phyloP scores from a whole-genome alignment of 2,113 vertebrate genomes.

The Fukomys damarensis region DNA sequence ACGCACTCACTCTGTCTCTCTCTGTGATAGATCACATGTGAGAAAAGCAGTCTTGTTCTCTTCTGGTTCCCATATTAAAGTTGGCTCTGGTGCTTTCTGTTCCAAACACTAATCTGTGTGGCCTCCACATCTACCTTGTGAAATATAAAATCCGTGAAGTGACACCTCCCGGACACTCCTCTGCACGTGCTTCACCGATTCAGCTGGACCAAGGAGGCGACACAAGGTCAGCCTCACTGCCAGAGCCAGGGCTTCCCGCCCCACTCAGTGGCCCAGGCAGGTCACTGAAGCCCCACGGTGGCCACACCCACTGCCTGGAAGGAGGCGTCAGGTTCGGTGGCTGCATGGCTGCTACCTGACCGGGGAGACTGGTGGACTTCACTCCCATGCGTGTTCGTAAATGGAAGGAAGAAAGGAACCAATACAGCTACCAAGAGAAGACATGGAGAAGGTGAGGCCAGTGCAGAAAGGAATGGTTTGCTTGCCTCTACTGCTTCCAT shows the following conservation, averaged over 20 bases:
- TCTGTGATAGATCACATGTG: neutral
- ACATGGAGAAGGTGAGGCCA: neutral
- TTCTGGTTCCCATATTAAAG: neutral
- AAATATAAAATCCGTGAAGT: neutral
- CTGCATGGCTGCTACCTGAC: neutral
- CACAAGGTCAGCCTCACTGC: neutral
- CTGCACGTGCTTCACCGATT: neutral
- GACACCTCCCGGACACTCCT: neutral
- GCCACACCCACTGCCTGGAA: neutral
- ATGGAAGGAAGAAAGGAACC: neutral
- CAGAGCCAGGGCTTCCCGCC: neutral
- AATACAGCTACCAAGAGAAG: neutral
- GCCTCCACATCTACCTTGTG: neutral
- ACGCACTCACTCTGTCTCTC: neutral
- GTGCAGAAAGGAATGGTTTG: neutral
- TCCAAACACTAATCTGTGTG: neutral
- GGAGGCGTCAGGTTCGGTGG: neutral
- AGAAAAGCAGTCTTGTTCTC: neutral
- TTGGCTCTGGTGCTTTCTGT: neutral
- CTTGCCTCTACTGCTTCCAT: neutral
- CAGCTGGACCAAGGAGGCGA: neutral
- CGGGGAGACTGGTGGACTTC: neutral
- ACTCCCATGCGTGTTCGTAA: neutral
- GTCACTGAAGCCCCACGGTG: no score
- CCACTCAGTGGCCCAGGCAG: neutral